Evolutionary conservation across 2,888 invertebrate species (phyloP).

Genomic region (Coremacera marginata): DNA sequence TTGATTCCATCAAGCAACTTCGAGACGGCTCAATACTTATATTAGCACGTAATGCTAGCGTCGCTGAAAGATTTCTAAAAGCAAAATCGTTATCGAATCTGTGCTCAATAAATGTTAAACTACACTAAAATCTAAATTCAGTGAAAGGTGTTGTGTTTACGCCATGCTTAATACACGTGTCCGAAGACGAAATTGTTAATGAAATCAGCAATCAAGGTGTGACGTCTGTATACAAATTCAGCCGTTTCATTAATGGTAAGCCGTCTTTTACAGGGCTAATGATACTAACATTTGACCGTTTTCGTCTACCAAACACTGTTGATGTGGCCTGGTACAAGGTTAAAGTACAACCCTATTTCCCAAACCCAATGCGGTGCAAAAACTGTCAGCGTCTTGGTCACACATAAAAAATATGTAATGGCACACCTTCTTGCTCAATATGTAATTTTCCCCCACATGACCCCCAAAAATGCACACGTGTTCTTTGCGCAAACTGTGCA

Average conservation of each 20-base stretch:
- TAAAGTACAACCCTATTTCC: slow-evolving; percentile 8
- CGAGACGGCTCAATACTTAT: no score
- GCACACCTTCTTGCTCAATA: background rate
- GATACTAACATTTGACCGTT: background rate
- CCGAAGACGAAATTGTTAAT: background rate
- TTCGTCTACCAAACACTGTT: background rate
- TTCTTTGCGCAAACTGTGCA: slow-evolving; percentile 31
- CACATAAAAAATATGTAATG: slow-evolving; percentile 30
- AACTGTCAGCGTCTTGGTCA: slow-evolving; percentile 29
- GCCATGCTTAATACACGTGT: background rate
- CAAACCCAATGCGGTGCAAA: slow-evolving; percentile 38
- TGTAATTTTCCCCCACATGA: slow-evolving; percentile 21
- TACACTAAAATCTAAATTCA: no score
- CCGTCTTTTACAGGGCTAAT: background rate
- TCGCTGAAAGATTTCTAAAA: no score
- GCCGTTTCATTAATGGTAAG: background rate
- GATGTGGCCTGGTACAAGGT: slow-evolving; percentile 35
- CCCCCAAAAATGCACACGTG: slow-evolving; percentile 6
- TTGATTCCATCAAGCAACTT: no score
- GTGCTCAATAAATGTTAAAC: no score
- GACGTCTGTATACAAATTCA: background rate
- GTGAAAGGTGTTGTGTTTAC: no score
- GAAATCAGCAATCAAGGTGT: background rate
- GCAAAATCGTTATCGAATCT: no score
- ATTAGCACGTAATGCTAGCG: no score